Evolutionary conservation across 2,888 invertebrate species (phyloP), one percentile per base, ranked within the genome.

Genomic region (Athripsodes cinereus): DNA sequence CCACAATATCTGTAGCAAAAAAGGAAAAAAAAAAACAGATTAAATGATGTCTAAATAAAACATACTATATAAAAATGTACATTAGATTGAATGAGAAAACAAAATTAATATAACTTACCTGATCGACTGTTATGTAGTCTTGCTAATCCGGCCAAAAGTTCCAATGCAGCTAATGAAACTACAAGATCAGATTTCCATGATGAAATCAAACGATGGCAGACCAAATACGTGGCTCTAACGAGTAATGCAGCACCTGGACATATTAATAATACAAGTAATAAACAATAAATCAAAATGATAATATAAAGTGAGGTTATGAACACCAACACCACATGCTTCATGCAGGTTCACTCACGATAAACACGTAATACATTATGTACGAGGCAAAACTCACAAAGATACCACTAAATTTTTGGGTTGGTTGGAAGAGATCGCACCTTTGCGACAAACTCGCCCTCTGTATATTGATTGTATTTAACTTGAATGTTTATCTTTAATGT

Each of bases 101-200:
- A 26, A 3, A 10, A 10, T 26, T 8, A 40, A 16, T 40, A 40
- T 13, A 3, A 40, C 40, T 8, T 74, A 93, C 93, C 93, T 75
- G 92, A 90, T 71, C 92, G 91, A 44, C 87, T 85, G 58, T 94
- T 90, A 66, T 90, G 88, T n/a, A 93, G 83, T 67, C 94, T 85
- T 19, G 96, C 96, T 53, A 97, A 80, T 8, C 95, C 95, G 5
- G 92, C 88, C 0, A 97, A 79, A 55, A 96, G 81, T 72, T 97
- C 97, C 62, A 97, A 75, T 0, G 96, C 96, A 0, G 96, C 96
- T 57, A 97, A 74, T 0, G 96, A 96, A 40, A 96, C 91, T 70
- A 94, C 95, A 60, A 96, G 78, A 74, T 97, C 96, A 0, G 91
- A 88, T 76, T 95, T 96, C 96, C 96, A 97, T 0, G 94, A 91